phyloP scores from a whole-genome alignment of 1,140 invertebrate species.

The Apis laboriosa region DNA sequence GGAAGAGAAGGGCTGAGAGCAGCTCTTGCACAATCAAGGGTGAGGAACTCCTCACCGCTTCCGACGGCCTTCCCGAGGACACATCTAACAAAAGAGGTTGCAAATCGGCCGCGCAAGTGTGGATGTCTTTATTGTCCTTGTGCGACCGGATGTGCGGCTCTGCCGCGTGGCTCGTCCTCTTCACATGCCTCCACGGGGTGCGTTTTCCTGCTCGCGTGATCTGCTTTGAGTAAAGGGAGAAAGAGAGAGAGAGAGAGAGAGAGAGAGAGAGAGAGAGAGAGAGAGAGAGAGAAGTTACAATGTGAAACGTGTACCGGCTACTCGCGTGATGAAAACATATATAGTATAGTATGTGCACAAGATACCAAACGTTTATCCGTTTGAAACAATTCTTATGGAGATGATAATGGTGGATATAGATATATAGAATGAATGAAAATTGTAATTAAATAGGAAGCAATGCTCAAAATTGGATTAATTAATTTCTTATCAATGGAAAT shows the following conservation, averaged over 20 bases:
- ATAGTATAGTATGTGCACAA: neutral
- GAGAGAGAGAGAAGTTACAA: neutral
- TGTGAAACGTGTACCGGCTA: neutral
- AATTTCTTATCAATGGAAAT: neutral
- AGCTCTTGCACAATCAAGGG: neutral
- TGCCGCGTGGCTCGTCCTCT: slow-evolving; percentile 73
- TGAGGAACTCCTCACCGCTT: slow-evolving; percentile 14
- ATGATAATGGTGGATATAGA: neutral
- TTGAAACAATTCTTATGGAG: neutral
- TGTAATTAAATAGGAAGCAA: neutral
- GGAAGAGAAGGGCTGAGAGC: slow-evolving; percentile 7
- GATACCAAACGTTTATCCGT: too few species aligned
- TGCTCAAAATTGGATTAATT: too few species aligned
- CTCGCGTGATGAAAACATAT: neutral
- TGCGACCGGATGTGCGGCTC: slow-evolving; percentile 69
- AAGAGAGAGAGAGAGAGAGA: neutral
- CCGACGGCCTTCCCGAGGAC: slow-evolving; percentile 35
- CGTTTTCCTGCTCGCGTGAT: slow-evolving; percentile 63
- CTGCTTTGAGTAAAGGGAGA: neutral
- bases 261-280: neutral
- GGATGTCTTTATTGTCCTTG: slow-evolving; percentile 59
- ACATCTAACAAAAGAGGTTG: slow-evolving; percentile 52
- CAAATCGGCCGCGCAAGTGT: slow-evolving; percentile 60
- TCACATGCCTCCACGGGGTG: slow-evolving; percentile 77
- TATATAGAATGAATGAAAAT: neutral